Base-by-base conservation (phyloP, 37 sponge, comb jelly and placozoan species). In the Chondrosia reniformis region DNA sequence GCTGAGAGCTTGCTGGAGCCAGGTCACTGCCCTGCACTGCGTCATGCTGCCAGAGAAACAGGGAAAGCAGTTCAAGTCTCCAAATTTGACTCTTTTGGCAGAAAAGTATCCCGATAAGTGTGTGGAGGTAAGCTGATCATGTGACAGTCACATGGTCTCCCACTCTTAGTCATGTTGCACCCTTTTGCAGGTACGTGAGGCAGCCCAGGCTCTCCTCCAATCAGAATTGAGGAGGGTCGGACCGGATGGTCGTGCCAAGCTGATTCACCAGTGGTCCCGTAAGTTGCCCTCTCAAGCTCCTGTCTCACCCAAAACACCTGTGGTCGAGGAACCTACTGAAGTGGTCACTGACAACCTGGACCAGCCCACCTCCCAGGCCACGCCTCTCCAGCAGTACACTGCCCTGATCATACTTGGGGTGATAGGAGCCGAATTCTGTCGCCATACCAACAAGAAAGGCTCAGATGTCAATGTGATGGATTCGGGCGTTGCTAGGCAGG, bases 31-130 rank as follows among this genome's bases (percentile, higher is more conserved):
- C 7, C 82, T 96, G 45, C 94, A 93, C 79, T 96, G 96, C 76
- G 96, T 96, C 55, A 87, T 96, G 91, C 81, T 96, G 41, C 93
- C 94, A 0, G 96, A 96, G 81, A 84, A 76, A n/a, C 87, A 93
- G 72, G 93, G 88, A 32, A 76, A 71, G 12, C 58, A 86, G 44
- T 96, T 91, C 81, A 82, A 84, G 27, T 62, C 96, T 7, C 96
- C 96, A 21, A 80, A 86, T 67, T 83, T 96, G 12, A 87, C 93
- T 6, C 93, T 93, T 9, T 81, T 96, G 63, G 93, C 96, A 17
- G 80, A 79, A 17, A 59, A 81, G 13, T 92, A 88, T 64, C 84
- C 84, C 0, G 88, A 96, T 63, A 79, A 77, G 45, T 89, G 88
- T 79, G 79, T 76, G 22, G 95, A 93, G 52, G 95, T 94, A 49